Base-by-base conservation (phyloP, 2,797 vertebrate genomes). In the Gymnodraco acuticeps region DNA sequence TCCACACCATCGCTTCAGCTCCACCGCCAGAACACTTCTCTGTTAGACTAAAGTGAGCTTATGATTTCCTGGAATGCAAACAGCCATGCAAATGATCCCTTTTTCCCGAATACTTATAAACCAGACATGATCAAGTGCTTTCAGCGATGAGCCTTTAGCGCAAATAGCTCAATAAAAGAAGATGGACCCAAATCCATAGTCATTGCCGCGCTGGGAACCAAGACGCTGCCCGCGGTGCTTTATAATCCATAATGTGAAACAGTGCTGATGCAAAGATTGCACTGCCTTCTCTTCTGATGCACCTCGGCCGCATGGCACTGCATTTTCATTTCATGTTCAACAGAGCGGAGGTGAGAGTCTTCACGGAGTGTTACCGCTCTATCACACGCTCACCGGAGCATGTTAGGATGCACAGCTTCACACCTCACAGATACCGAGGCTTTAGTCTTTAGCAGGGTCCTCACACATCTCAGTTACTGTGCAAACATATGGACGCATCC, bases 361-460 rank as follows among this genome's bases (percentile, higher is more conserved):
- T 82, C 75, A 52, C 51, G 0, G 74, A 78, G 77, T 46, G 65
- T 76, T 69, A 58, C 55, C 41, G 48, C 60, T 80, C 73, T n/a
- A 84, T 83, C 85, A 84, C 73, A 70, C 48, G 60, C 75, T 73
- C 73, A 71, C 77, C 19, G 23, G 77, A 78, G 71, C 73, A 10
- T 10, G 62, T 81, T 65, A 58, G 41, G 47, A 83, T 46, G 72
- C 70, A 31, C 33, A 16, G 45, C 62, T 54, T 58, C 64, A 65
- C 82, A 53, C 60, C 53, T 60, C 38, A 12, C 73, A 66, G 48
- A 23, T 7, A 10, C 70, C 56, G 16, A n/a, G 6, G 41, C 47
- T 46, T 54, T 50, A 46, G 48, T 27, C 53, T 69, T 64, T 46
- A 63, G 61, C 52, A 15, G 48, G 17, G 50, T 51, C 3, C 54